phyloP scores from a whole-genome alignment of 2,888 invertebrate genomes.

The Cyrtodaria siliqua region DNA sequence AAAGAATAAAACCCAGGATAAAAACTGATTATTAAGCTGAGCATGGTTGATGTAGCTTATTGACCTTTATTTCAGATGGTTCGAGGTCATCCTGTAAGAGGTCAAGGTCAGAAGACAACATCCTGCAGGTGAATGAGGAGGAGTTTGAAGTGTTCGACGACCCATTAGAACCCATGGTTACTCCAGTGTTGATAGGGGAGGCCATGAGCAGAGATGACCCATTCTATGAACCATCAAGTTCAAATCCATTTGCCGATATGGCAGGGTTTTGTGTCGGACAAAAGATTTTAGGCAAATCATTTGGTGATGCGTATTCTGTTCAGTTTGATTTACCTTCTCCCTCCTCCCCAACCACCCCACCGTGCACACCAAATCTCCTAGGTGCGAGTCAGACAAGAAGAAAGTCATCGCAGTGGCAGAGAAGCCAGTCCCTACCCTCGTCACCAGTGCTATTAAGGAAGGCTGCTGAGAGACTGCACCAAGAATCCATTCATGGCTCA shows the following conservation, averaged over 20 bases:
- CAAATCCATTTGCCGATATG: conserved; percentile 81
- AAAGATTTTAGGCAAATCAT: conserved; percentile 79
- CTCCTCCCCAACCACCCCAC: conserved; percentile 78
- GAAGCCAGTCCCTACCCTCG: conserved; percentile 83
- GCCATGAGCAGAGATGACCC: conserved; percentile 90
- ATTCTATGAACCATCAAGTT: conserved; percentile 83
- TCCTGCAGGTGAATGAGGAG: conserved; percentile 74
- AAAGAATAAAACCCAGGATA: no score
- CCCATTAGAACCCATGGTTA: conserved; percentile 69
- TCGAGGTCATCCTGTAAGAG: conserved; percentile 69
- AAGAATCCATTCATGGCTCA: conserved; percentile 79
- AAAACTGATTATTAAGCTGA: no score
- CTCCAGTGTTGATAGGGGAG: conserved; percentile 91
- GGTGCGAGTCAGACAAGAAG: conserved; percentile 22
- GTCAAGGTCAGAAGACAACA: conserved; percentile 82
- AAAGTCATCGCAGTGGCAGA: conserved; percentile 45
- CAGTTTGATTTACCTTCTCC: conserved; percentile 91
- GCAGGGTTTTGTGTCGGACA: conserved; percentile 78
- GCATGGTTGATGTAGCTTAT: no score
- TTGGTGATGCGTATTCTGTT: conserved; percentile 60
- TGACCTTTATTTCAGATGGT: conserved; percentile 36
- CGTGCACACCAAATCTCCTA: conserved; percentile 76
- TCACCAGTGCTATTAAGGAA: conserved; percentile 80
- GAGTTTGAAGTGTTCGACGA: conserved; percentile 55
- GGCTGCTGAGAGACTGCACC: conserved; percentile 79